phyloP scores from a whole-genome alignment of 2,888 invertebrate species.

The Sericinus montela region DNA sequence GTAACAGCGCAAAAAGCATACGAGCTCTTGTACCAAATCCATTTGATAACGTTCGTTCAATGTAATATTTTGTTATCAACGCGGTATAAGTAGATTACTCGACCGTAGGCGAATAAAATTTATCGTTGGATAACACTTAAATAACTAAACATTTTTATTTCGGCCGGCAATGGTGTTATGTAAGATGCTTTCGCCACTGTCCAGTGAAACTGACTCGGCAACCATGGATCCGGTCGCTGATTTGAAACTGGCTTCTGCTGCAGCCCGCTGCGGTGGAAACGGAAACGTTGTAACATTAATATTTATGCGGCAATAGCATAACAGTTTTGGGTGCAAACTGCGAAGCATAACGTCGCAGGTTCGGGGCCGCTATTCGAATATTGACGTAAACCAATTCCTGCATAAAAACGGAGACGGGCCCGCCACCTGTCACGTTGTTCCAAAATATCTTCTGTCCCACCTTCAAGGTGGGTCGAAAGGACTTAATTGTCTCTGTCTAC shows the following conservation, averaged over 20 bases:
- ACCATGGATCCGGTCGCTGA: constrained; percentile 37
- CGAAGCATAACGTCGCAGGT: too few relatives aligned
- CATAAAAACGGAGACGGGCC: too few relatives aligned
- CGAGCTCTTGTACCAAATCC: not conserved
- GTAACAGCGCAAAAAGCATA: not conserved
- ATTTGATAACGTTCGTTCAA: constrained; percentile 14
- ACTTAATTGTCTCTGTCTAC: too few relatives aligned
- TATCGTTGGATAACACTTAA: constrained; percentile 52
- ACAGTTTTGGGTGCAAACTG: too few relatives aligned
- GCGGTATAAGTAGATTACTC: constrained; percentile 50
- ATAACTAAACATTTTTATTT: constrained; percentile 40
- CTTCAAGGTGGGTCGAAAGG: too few relatives aligned
- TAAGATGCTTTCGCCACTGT: constrained; percentile 40
- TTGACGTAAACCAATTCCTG: too few relatives aligned
- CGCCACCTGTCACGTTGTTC: too few relatives aligned
- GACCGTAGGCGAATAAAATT: constrained; percentile 57
- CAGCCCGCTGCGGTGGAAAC: not conserved
- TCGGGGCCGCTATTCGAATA: too few relatives aligned
- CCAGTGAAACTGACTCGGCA: constrained; percentile 28
- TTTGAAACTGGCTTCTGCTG: constrained; percentile 29
- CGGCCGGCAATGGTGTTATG: constrained; percentile 33
- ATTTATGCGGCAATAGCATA: too few relatives aligned
- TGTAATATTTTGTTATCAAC: constrained; percentile 45
- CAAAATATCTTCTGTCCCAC: too few relatives aligned
- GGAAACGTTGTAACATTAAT: constrained; percentile 1